Conservation (phyloP, 2,888 invertebrate species). For the Ochlodes sylvanus region DNA sequence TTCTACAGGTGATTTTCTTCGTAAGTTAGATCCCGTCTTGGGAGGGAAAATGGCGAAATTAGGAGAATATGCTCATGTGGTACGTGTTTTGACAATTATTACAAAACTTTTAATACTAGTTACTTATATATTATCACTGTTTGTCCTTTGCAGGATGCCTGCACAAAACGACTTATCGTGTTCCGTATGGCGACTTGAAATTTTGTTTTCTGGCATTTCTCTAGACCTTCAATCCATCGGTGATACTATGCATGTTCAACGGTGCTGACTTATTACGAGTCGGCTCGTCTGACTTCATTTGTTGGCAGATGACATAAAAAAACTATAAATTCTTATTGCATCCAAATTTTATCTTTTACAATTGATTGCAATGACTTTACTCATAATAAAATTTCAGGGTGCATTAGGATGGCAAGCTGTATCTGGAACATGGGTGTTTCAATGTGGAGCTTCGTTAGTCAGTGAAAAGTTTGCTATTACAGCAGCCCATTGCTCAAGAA, state of each 20-base stretch:
- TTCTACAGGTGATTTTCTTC: neutral
- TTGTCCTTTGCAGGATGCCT: no score
- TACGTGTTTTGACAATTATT: neutral
- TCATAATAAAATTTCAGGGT: constrained; percentile 46
- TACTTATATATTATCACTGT: no score
- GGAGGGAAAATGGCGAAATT: neutral
- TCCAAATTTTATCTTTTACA: no score
- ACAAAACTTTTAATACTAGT: neutral
- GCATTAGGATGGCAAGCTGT: constrained; percentile 57
- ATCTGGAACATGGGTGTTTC: constrained; percentile 53
- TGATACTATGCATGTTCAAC: no score
- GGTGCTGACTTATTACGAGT: no score
- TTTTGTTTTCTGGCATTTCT: no score
- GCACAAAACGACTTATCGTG: no score
- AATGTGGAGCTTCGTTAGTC: constrained; percentile 87
- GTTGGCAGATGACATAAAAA: no score
- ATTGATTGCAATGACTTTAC: neutral
- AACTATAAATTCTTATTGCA: no score
- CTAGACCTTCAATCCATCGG: no score
- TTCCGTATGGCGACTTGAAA: no score
- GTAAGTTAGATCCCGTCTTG: neutral
- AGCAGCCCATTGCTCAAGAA: constrained; percentile 85
- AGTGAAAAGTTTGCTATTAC: constrained; percentile 86
- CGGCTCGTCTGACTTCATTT: no score
- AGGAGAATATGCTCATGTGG: constrained; percentile 6